Evolutionary conservation across 2,797 vertebrate species (phyloP), one percentile per base, ranked within the genome.

Genomic region (Typhlichthys eigenmanni): DNA sequence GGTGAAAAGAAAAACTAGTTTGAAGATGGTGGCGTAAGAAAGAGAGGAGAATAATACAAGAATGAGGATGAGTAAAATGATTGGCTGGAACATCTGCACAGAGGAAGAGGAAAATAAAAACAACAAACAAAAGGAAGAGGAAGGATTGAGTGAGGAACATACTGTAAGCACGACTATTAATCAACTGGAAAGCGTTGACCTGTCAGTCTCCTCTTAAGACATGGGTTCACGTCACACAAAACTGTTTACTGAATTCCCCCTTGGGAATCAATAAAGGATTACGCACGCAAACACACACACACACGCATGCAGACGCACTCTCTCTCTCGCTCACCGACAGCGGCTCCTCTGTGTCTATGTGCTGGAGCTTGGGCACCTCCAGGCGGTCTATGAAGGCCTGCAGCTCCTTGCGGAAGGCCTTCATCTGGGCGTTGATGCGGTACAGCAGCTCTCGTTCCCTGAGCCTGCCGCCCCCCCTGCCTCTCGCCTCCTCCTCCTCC

Each of bases 1-100:
- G 70, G 96, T 98, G 87, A 99, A 99, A 88, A 99, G 96, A 88
- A 99, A 99, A 90, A 98, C 95, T 79, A 98, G 94, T 90, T 98
- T 98, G 92, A 98, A 99, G 94, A 99, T 97, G 86, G 96, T 98
- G 88, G 96, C 94, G 69, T 98, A 98, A 73, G 97, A 98, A 87
- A 98, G 96, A 68, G 97, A 98, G 83, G 97, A 98, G 94, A 99
- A 98, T 87, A 99, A 94, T 86, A 99, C 96, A 71, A 99, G 95
- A 74, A 98, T 97, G 94, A 99, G 97, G 92, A 99, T 98, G 92
- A 99, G 96, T 86, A 98, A 94, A 95, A 98, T 98, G 91, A 98
- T 97, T 82, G 97, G 97, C 95, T 99, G 97, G 93, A 98, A 98
- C 96, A 99, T 99, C 97, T 99, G 93, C 90, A 88, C 78, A 87